Evolutionary conservation across 2,113 vertebrate genomes (phyloP).

Genomic region (Kryptolebias marmoratus): DNA sequence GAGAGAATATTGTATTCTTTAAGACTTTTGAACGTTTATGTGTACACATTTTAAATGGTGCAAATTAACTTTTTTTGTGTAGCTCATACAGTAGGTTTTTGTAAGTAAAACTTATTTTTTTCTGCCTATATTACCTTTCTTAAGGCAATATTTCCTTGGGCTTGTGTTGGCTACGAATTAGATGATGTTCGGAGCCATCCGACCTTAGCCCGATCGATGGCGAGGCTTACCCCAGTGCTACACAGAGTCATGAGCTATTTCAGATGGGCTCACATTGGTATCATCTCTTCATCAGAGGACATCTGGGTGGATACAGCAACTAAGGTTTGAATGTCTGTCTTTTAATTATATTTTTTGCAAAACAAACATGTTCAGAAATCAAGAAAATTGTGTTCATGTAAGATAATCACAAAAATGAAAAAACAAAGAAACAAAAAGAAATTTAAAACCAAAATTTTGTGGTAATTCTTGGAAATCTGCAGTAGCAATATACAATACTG

Average conservation of each 20-base stretch:
- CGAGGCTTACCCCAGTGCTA: constrained; percentile 78
- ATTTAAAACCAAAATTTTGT: no score
- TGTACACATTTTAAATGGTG: no score
- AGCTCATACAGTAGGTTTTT: background rate
- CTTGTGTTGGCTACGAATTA: constrained; percentile 78
- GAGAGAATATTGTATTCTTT: background rate
- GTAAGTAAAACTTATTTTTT: background rate
- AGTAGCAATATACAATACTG: no score
- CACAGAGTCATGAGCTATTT: constrained; percentile 79
- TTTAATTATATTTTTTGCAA: background rate
- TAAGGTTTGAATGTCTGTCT: constrained; percentile 52
- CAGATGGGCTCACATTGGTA: constrained; percentile 81
- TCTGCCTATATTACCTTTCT: background rate
- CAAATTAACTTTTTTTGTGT: background rate
- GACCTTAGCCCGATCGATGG: constrained; percentile 77
- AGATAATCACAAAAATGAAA: background rate
- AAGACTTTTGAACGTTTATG: no score
- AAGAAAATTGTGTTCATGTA: no score
- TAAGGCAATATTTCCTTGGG: constrained; percentile 81
- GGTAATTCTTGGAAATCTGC: no score
- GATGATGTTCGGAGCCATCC: constrained; percentile 77
- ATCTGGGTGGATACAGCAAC: constrained; percentile 81
- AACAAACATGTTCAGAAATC: background rate
- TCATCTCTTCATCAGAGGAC: constrained; percentile 81
- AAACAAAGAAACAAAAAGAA: no score